Conservation (phyloP, 2,888 invertebrate genomes). For the Tetanocera ferruginea region DNA sequence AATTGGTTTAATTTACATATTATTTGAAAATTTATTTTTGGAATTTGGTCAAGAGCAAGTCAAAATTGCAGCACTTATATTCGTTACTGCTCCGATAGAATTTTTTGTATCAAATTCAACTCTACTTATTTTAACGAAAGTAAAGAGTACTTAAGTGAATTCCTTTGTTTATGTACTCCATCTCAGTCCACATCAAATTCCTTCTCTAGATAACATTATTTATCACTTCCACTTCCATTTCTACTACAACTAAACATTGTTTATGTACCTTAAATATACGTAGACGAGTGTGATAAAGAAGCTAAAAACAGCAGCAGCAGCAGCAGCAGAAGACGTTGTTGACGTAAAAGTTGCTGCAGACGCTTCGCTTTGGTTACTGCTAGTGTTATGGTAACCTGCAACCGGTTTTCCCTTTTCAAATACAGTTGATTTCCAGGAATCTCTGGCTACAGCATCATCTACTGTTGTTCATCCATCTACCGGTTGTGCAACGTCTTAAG, state of each 20-base stretch:
- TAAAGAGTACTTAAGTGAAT: too few relatives aligned
- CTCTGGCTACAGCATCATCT: neutral
- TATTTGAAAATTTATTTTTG: neutral
- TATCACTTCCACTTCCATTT: neutral
- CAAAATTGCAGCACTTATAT: neutral
- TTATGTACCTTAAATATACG: too few relatives aligned
- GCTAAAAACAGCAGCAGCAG: too few relatives aligned
- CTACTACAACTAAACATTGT: neutral
- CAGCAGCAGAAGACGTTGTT: neutral
- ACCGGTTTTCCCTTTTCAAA: constrained; percentile 68
- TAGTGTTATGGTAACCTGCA: constrained; percentile 28
- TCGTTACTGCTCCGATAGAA: too few relatives aligned
- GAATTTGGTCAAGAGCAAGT: neutral
- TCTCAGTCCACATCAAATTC: too few relatives aligned
- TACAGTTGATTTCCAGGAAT: constrained; percentile 67
- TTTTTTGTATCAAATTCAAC: too few relatives aligned
- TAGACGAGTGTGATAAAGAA: too few relatives aligned
- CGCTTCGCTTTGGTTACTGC: neutral
- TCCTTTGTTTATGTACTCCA: too few relatives aligned
- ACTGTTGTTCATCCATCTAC: neutral
- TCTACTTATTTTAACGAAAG: too few relatives aligned
- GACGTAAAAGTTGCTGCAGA: neutral
- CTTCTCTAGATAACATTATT: neutral
- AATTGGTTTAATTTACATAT: neutral
- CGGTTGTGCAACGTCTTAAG: neutral